Conservation (phyloP, 2,113 vertebrate species). For the Nanorana parkeri region DNA sequence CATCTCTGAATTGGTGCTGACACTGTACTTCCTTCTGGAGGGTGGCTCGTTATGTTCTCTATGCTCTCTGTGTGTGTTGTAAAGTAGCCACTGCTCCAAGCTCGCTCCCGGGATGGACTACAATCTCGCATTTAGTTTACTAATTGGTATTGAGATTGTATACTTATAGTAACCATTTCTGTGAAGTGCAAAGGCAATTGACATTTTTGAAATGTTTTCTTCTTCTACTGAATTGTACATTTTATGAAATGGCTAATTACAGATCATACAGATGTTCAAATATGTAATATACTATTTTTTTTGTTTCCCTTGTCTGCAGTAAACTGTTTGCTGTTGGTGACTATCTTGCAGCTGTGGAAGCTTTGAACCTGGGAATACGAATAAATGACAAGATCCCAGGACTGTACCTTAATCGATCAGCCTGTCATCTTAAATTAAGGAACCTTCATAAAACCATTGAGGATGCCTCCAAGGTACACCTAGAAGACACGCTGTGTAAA, state of each 20-base stretch:
- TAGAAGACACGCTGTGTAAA: neutral
- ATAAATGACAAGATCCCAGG: slow-evolving; percentile 81
- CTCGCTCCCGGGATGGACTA: too few species aligned
- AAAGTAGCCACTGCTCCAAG: too few species aligned
- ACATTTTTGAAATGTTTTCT: too few species aligned
- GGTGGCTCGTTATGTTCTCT: too few species aligned
- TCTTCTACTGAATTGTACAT: too few species aligned
- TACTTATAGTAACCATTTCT: too few species aligned
- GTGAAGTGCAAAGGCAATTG: too few species aligned
- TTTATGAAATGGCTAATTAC: neutral
- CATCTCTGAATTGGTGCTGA: too few species aligned
- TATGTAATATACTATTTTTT: neutral
- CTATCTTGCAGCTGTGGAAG: slow-evolving; percentile 87
- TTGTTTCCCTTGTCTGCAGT: slow-evolving; percentile 71
- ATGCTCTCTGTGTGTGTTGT: too few species aligned
- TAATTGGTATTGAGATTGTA: too few species aligned
- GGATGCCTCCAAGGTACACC: slow-evolving; percentile 87
- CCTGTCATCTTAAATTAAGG: slow-evolving; percentile 90
- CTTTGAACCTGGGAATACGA: slow-evolving; percentile 85
- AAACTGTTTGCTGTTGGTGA: slow-evolving; percentile 85
- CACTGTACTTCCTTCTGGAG: too few species aligned
- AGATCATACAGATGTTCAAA: neutral
- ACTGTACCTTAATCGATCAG: slow-evolving; percentile 89
- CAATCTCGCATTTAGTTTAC: too few species aligned
- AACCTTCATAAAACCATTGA: slow-evolving; percentile 92